Conservation (phyloP, 2,888 invertebrate species). For the Calameuta idolon region DNA sequence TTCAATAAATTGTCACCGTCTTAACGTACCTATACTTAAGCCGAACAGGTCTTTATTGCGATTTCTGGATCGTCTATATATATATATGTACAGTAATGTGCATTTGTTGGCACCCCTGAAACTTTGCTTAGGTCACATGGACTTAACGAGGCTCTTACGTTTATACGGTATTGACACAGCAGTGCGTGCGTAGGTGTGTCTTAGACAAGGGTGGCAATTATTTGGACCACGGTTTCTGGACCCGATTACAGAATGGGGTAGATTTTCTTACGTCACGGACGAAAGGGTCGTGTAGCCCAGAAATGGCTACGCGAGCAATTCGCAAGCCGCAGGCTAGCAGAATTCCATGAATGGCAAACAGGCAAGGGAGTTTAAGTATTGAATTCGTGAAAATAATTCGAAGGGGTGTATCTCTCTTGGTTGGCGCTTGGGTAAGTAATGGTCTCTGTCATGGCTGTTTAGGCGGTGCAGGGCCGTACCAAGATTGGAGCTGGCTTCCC, state of each 20-base stretch:
- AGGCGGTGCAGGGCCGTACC: conserved; percentile 47
- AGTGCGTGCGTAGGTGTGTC: not conserved
- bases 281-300: not conserved
- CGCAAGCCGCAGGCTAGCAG: not conserved
- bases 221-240: not conserved
- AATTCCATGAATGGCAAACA: conserved; percentile 26
- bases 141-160: not conserved
- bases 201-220: not conserved
- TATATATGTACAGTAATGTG: not conserved
- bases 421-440: conserved; percentile 45
- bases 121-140: not conserved
- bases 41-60: not conserved
- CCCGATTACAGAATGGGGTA: not conserved
- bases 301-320: not conserved
- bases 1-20: not conserved
- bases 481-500: conserved; percentile 58
- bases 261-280: not conserved
- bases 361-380: conserved; percentile 20
- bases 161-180: not conserved
- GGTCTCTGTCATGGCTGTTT: conserved; percentile 57
- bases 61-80: not conserved
- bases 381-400: conserved; percentile 47
- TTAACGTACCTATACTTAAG: not conserved
- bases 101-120: not conserved
- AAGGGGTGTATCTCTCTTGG: conserved; percentile 35